Evolutionary conservation across 2,888 invertebrate species (phyloP), one percentile per base, ranked within the genome.

Genomic region (Pseudococcus jackbeardsleyi): DNA sequence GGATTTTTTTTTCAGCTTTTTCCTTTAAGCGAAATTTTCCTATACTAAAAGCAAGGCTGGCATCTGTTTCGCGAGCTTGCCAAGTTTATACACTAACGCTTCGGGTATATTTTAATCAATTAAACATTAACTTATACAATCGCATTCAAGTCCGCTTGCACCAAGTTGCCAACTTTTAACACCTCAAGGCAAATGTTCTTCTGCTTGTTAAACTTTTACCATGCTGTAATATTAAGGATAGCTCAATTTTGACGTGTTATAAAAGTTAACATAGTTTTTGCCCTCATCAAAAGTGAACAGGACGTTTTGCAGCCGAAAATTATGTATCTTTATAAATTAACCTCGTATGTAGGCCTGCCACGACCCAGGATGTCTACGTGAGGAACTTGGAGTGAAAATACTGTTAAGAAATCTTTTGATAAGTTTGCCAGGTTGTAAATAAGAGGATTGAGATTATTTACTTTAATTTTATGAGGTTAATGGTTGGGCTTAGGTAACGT

Each of bases 101-200:
- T 33, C 33, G 39, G 72, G 72, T 33, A 17, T 33, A 72, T 39
- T 72, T 72, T 33, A 72, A 72, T 72, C 33, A 72, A 72, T 72
- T 72, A 33, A 72, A 72, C 72, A 72, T 72, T 72, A 72, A 72
- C 72, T 72, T 72, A 39, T 72, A 72, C 39, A 72, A 72, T 72
- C 72, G 72, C 72, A 72, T 72, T 72, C 17, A 72, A 72, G 72
- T 72, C 39, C 72, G 22, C 64, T 17, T 72, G 72, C 33, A 72
- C 33, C 33, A 72, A 72, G 72, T 72, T 72, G 17, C 33, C 33
- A 72, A 72, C 39, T 72, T 72, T 33, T 72, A 72, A 72, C 72
- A 72, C 72, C 72, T 72, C 17, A 33, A 33, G 72, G 72, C 72
- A 33, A 33, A 72, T 72, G 33, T 15, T 72, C 33, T 72, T 72